Percentiles rank a stretch among this genome's conserved stretches.
These are phyloP conservation scores for Eolophus roseicapilla DNA, from an alignment of 2,113 vertebrate genomes.

Conservation along the genomic window DNA sequence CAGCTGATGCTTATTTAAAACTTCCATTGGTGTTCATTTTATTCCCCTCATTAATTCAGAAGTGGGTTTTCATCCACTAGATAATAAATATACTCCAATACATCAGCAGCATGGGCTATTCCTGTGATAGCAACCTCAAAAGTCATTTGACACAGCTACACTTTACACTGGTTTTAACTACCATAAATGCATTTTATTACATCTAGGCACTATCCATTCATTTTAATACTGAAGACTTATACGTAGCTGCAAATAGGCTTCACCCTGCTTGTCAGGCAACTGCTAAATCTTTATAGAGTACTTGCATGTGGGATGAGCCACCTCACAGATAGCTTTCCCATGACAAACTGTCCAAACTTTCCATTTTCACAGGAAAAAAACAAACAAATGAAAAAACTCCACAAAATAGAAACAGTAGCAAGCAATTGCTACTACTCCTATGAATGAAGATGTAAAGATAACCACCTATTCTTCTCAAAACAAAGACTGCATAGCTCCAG, in stretches of 20 bases:
- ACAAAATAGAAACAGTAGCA: neutral
- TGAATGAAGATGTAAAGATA: neutral
- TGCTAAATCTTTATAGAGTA: neutral
- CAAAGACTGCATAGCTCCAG: neutral
- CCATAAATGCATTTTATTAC: neutral
- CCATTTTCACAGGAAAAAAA: neutral
- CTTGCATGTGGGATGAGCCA: neutral
- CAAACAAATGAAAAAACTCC: neutral
- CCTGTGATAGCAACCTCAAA: neutral
- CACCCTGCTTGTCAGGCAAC: neutral
- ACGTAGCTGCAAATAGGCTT: neutral
- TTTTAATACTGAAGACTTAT: neutral
- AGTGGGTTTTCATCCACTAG: neutral
- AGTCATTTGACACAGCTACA: neutral
- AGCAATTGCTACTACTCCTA: neutral
- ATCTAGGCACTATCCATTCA: neutral
- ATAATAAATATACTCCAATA: neutral
- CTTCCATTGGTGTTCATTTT: neutral
- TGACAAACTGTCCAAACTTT: neutral
- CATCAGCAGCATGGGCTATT: neutral
- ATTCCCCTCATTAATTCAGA: neutral
- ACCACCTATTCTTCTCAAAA: neutral
- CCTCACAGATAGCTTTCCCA: neutral
- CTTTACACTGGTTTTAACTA: neutral
- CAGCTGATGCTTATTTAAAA: neutral